Percentiles rank a stretch among this genome's conserved stretches.
Conservation (phyloP, 2,797 vertebrate species). For the Cossypha caffra region DNA sequence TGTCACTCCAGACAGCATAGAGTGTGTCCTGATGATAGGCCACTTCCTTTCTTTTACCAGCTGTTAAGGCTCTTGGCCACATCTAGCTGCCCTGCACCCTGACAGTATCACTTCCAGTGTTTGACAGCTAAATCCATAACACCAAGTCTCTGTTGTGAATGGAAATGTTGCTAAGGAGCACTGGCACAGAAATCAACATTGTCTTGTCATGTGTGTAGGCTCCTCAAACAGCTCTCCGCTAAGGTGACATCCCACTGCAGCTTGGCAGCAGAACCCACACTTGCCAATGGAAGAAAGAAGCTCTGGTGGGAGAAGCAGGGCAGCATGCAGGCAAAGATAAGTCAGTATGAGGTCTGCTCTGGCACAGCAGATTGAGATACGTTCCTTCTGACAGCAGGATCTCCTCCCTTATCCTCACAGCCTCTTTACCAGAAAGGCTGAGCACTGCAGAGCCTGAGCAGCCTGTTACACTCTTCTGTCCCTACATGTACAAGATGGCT, state of each 20-base stretch:
- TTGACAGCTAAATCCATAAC: conserved; percentile 77
- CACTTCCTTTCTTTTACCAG: conserved; percentile 54
- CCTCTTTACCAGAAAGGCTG: not conserved
- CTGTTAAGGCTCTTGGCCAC: conserved; percentile 73
- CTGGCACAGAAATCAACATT: not conserved
- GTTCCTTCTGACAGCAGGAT: not conserved
- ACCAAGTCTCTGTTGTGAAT: conserved; percentile 47
- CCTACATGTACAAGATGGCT: not conserved
- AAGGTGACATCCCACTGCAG: not conserved
- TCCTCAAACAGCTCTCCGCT: not conserved
- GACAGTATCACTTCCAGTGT: conserved; percentile 74
- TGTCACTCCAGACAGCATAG: not conserved
- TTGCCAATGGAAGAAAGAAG: not conserved
- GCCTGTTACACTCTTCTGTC: not conserved
- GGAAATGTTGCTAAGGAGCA: conserved; percentile 43
- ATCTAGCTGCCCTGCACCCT: conserved; percentile 73
- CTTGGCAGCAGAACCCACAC: not conserved
- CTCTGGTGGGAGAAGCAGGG: not conserved
- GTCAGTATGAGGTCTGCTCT: not conserved
- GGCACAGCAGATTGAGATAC: not conserved
- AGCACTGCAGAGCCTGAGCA: not conserved
- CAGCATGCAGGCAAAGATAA: not conserved
- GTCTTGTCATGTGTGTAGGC: not conserved
- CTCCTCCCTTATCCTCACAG: not conserved
- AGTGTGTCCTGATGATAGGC: not conserved